These are phyloP conservation scores for Agriopis aurantiaria DNA, from an alignment of 2,888 invertebrate species.

Conservation along the genomic window DNA sequence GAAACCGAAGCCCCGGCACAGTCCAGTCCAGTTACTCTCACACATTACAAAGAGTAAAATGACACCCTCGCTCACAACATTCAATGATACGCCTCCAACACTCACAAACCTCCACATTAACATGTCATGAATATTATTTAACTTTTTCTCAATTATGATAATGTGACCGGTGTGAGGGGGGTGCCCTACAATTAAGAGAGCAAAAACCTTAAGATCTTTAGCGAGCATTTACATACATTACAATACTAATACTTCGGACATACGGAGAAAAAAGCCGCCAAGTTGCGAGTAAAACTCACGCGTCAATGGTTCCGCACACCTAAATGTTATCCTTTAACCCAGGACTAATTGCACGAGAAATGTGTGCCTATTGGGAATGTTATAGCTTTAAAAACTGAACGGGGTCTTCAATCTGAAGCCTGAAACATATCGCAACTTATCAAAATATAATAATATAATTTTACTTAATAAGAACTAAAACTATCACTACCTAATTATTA, in stretches of 20 bases:
- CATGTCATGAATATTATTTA: conserved; percentile 84
- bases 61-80: conserved; percentile 57
- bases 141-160: conserved; percentile 79
- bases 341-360: background rate
- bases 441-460: too few species aligned
- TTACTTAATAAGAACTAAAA: too few species aligned
- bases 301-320: background rate
- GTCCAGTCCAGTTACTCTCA: background rate
- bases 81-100: conserved; percentile 79
- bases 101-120: conserved; percentile 77
- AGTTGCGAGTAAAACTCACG: background rate
- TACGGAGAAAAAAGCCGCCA: conserved; percentile 54
- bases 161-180: conserved; percentile 53
- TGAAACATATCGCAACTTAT: too few species aligned
- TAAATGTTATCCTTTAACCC: background rate
- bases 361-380: background rate
- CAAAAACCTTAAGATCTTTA: conserved; percentile 74
- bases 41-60: conserved; percentile 37
- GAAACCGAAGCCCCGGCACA: background rate
- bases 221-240: conserved; percentile 78
- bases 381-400: too few species aligned
- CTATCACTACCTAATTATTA: too few species aligned
- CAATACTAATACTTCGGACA: conserved; percentile 70
- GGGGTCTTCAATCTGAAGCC: too few species aligned
- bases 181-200: conserved; percentile 78